Percentiles rank a stretch among this genome's conserved stretches.
phyloP scores from a whole-genome alignment of 2,113 vertebrate genomes.

The Myotis brandtii region DNA sequence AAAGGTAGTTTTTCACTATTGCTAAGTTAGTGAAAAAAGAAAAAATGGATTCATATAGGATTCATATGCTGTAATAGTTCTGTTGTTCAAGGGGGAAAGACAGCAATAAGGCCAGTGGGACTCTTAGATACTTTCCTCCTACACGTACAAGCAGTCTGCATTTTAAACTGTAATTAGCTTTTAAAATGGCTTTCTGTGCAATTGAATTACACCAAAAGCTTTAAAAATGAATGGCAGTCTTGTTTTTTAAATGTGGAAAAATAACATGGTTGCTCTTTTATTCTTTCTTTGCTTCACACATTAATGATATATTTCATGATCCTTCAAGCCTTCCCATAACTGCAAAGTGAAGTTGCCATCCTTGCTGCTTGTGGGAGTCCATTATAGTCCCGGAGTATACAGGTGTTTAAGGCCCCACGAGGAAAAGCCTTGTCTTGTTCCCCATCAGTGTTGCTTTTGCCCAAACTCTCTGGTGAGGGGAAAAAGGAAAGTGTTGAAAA shows the following conservation, averaged over 20 bases:
- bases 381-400: neutral
- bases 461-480: slow-evolving; percentile 1
- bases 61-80: neutral
- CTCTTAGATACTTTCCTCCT: neutral
- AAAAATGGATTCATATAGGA: neutral
- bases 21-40: neutral
- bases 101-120: neutral
- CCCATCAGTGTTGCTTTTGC: slow-evolving; percentile 57
- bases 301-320: neutral
- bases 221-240: neutral
- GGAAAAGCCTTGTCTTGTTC: neutral
- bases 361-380: neutral
- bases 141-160: neutral
- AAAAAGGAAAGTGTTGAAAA: slow-evolving; percentile 26
- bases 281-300: neutral
- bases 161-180: neutral
- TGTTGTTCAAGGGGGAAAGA: neutral
- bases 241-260: neutral
- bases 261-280: neutral
- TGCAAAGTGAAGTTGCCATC: neutral
- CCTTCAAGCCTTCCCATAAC: neutral
- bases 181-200: neutral
- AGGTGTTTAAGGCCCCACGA: neutral
- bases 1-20: neutral
- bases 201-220: neutral